These are phyloP conservation scores for Notodonta ziczac DNA, from an alignment of 2,888 invertebrate genomes.

Conservation along the genomic window DNA sequence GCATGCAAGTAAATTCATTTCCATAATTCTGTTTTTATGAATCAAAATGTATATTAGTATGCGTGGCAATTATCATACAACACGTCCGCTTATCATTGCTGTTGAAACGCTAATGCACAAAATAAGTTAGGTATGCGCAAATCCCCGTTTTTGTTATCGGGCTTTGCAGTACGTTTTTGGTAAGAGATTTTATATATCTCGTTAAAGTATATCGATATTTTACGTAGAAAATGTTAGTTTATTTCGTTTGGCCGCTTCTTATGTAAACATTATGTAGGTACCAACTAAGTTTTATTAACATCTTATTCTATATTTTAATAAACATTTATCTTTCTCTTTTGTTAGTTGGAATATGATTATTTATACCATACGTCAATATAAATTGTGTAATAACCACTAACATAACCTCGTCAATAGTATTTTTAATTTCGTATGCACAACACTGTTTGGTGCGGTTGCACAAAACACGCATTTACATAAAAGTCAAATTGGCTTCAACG, in stretches of 20 bases:
- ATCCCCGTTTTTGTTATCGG: conserved; percentile 32
- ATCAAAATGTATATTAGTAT: not conserved
- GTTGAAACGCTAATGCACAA: conserved; percentile 10
- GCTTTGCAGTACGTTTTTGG: conserved; percentile 18
- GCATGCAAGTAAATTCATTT: not conserved
- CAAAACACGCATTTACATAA: conserved; percentile 67
- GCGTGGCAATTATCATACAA: not conserved
- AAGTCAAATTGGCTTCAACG: conserved; percentile 62
- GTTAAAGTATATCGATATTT: too few relatives aligned
- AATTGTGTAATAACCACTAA: not conserved
- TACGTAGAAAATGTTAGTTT: too few relatives aligned
- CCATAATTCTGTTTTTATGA: not conserved
- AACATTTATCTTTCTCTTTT: too few relatives aligned
- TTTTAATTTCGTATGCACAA: not conserved
- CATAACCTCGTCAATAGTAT: not conserved
- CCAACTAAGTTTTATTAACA: too few relatives aligned
- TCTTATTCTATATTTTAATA: too few relatives aligned
- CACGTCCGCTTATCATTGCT: not conserved
- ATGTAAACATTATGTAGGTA: too few relatives aligned
- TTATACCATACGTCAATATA: not conserved
- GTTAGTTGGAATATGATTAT: too few relatives aligned
- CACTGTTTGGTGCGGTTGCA: conserved; percentile 17
- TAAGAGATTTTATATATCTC: not conserved
- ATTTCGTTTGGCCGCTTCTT: too few relatives aligned
- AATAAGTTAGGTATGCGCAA: conserved; percentile 17